Percentiles rank a stretch among this genome's conserved stretches.
Conservation (phyloP, 1,140 invertebrate species). For the Asbolus verrucosus region DNA sequence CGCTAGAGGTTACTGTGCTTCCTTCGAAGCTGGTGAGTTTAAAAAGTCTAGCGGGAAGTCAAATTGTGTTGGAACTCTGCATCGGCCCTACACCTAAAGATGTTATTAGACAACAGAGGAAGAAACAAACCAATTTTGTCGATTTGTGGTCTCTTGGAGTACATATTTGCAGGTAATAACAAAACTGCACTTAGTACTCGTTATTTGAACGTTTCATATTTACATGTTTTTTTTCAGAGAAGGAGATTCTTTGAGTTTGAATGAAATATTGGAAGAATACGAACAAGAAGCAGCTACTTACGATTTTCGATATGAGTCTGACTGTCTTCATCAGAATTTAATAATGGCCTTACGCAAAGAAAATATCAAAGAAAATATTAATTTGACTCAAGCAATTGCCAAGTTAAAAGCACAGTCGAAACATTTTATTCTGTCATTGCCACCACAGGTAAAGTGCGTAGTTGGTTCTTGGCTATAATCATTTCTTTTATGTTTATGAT, state of each 20-base stretch:
- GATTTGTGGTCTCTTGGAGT: constrained; percentile 57
- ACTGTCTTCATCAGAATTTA: constrained; percentile 63
- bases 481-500: background rate
- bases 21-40: constrained; percentile 60
- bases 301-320: constrained; percentile 47
- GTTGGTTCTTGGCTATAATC: constrained; percentile 23
- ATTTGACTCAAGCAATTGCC: constrained; percentile 18
- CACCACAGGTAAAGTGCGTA: constrained; percentile 60
- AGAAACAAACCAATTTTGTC: background rate
- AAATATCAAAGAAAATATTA: constrained; percentile 16
- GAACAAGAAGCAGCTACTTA: constrained; percentile 6
- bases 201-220: too few species aligned
- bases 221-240: constrained; percentile 51
- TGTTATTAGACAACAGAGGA: constrained; percentile 52
- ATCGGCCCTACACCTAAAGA: constrained; percentile 59
- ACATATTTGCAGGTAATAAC: constrained; percentile 64
- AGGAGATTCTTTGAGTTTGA: constrained; percentile 35
- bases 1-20: constrained; percentile 61
- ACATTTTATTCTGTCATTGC: constrained; percentile 50
- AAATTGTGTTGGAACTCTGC: constrained; percentile 57
- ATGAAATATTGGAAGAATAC: constrained; percentile 48
- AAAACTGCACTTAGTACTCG: too few species aligned
- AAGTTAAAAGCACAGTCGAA: constrained; percentile 1
- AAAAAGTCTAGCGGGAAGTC: constrained; percentile 54
- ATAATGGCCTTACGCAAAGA: constrained; percentile 46